A percentile compares a stretch with the other conserved stretches of the same genome.
phyloP scores from a whole-genome alignment of 2,113 vertebrate genomes.

The Stictonetta naevosa region DNA sequence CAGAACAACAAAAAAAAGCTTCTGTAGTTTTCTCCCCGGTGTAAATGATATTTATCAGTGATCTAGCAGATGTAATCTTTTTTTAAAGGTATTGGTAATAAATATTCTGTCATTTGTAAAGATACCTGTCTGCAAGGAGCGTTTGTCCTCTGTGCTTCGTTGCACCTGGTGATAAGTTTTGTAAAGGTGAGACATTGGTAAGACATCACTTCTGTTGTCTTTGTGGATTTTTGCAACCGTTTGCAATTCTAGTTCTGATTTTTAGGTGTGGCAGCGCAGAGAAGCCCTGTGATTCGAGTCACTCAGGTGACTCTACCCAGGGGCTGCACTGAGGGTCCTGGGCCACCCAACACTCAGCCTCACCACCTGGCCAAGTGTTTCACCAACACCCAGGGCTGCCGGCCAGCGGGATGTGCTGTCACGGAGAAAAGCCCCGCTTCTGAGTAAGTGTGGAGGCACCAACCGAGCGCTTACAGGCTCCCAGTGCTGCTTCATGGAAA shows the following conservation, averaged over 20 bases:
- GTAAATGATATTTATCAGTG: conserved; percentile 81
- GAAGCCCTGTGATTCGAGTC: fast-evolving
- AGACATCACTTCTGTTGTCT: fast-evolving
- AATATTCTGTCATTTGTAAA: conserved; percentile 86
- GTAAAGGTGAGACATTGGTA: no score
- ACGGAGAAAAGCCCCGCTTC: neutral
- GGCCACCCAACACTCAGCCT: neutral
- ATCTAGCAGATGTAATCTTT: conserved; percentile 83
- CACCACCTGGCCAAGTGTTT: no score
- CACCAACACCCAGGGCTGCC: neutral
- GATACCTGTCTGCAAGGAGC: conserved; percentile 72
- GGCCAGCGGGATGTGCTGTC: neutral
- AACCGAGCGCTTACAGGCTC: no score
- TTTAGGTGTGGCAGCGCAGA: neutral
- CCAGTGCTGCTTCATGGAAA: neutral
- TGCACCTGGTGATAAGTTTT: neutral
- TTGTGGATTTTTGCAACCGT: neutral
- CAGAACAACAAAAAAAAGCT: conserved; percentile 64
- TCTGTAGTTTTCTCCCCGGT: conserved; percentile 76
- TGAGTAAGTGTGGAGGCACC: no score
- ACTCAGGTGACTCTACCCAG: neutral
- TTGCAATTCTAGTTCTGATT: neutral
- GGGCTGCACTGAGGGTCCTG: no score
- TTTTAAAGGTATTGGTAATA: conserved; percentile 86
- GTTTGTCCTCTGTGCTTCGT: conserved; percentile 48